phyloP scores from a whole-genome alignment of 2,113 vertebrate genomes.

The Kryptolebias marmoratus region DNA sequence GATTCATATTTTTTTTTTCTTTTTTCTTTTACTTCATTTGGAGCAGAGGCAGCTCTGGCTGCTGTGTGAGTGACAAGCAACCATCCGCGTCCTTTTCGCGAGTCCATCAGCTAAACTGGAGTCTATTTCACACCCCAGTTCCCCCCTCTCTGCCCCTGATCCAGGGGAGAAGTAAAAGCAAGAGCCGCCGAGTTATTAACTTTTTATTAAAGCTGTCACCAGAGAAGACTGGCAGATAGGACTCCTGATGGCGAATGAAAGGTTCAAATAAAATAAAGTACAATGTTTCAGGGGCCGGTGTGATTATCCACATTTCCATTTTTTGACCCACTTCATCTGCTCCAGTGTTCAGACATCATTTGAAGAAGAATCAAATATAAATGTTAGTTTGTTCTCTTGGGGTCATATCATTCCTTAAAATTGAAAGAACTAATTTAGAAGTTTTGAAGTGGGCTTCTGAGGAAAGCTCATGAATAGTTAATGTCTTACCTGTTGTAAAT shows the following conservation, averaged over 20 bases:
- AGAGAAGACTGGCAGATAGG: conserved; percentile 37
- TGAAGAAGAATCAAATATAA: background rate
- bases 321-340: background rate
- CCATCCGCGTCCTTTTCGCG: conserved; percentile 59
- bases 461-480: too few species aligned
- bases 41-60: conserved; percentile 49
- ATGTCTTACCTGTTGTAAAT: too few species aligned
- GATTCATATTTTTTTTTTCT: conserved; percentile 46
- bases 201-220: conserved; percentile 54
- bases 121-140: conserved; percentile 77
- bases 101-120: conserved; percentile 67
- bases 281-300: conserved; percentile 18
- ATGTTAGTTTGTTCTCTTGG: background rate
- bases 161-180: conserved; percentile 29
- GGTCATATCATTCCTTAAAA: background rate
- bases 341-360: background rate
- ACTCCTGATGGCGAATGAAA: conserved; percentile 34
- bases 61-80: conserved; percentile 57
- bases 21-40: conserved; percentile 32
- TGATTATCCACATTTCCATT: conserved; percentile 7
- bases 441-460: too few species aligned
- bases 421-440: too few species aligned
- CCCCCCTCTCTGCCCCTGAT: conserved; percentile 64
- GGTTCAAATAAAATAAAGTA: conserved; percentile 35
- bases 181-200: conserved; percentile 46